These are phyloP conservation scores for Therioaphis trifolii DNA, from an alignment of 2,888 invertebrate genomes.

Conservation along the genomic window DNA sequence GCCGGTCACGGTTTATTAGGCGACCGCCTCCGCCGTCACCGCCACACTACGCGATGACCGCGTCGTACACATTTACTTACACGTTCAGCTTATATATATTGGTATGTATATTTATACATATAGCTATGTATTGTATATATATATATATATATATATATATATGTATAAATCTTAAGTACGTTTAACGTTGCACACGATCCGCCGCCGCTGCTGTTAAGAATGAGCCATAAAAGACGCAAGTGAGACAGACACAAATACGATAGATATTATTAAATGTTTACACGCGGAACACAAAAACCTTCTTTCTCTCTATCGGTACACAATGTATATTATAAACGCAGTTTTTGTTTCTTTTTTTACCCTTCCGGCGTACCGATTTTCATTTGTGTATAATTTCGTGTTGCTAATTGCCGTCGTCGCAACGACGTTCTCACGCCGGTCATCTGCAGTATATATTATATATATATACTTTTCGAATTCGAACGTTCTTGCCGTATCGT, in stretches of 20 bases:
- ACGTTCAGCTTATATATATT: conserved; percentile 5
- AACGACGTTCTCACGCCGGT: conserved; percentile 51
- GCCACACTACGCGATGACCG: conserved; percentile 47
- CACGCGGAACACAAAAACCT: conserved; percentile 46
- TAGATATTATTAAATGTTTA: conserved; percentile 16
- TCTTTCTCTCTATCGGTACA: not conserved
- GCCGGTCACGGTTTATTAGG: conserved; percentile 60
- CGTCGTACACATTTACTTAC: conserved; percentile 11
- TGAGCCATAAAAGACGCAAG: conserved; percentile 36
- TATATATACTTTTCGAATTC: too few species aligned
- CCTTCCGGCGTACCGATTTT: conserved; percentile 54
- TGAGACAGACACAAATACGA: conserved; percentile 28
- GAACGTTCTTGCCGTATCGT: too few species aligned
- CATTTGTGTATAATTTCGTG: conserved; percentile 46
- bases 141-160: not conserved
- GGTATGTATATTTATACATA: conserved; percentile 10
- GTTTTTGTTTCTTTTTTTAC: conserved; percentile 12
- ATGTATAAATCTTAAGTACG: too few species aligned
- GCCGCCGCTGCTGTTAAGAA: conserved; percentile 3
- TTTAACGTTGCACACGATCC: not conserved
- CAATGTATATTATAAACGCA: conserved; percentile 7
- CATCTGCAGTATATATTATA: conserved; percentile 12
- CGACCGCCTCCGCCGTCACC: conserved; percentile 53
- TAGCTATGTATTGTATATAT: not conserved
- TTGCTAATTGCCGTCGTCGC: conserved; percentile 52